phyloP scores from a whole-genome alignment of 2,113 vertebrate species.

The Lamprotornis superbus region DNA sequence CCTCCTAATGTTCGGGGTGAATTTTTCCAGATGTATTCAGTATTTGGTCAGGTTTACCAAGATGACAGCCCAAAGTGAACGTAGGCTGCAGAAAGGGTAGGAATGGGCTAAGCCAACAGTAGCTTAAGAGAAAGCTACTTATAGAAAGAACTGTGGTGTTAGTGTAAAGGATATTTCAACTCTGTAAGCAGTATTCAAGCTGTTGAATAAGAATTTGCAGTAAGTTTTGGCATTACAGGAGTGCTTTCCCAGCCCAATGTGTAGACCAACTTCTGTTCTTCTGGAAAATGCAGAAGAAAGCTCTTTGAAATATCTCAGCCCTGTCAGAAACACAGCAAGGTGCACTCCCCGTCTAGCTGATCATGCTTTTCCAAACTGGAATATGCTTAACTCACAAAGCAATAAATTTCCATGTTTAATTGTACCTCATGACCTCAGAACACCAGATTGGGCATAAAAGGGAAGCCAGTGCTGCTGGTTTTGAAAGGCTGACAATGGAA shows the following conservation, averaged over 20 bases:
- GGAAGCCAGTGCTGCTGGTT: background rate
- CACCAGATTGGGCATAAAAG: background rate
- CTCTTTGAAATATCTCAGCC: background rate
- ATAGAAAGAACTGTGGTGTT: background rate
- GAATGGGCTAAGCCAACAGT: background rate
- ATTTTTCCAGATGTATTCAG: background rate
- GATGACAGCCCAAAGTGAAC: background rate
- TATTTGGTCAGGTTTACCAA: background rate
- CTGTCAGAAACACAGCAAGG: background rate
- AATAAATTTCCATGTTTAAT: background rate
- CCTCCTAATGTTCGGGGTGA: background rate
- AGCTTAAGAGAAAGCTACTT: slow-evolving; percentile 8
- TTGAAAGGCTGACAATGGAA: slow-evolving; percentile 20
- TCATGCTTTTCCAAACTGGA: background rate
- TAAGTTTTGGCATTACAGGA: background rate
- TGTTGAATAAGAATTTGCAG: background rate
- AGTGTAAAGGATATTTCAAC: slow-evolving; percentile 1
- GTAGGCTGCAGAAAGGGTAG: background rate
- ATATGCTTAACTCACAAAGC: background rate
- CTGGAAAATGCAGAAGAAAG: background rate
- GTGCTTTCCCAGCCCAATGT: background rate
- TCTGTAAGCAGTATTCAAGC: background rate
- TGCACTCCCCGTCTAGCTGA: background rate
- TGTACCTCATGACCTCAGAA: background rate
- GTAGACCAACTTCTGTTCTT: background rate